Evolutionary conservation across 2,888 invertebrate species (phyloP), one percentile per base, ranked within the genome.

Genomic region (Caenorhabditis parvicauda): DNA sequence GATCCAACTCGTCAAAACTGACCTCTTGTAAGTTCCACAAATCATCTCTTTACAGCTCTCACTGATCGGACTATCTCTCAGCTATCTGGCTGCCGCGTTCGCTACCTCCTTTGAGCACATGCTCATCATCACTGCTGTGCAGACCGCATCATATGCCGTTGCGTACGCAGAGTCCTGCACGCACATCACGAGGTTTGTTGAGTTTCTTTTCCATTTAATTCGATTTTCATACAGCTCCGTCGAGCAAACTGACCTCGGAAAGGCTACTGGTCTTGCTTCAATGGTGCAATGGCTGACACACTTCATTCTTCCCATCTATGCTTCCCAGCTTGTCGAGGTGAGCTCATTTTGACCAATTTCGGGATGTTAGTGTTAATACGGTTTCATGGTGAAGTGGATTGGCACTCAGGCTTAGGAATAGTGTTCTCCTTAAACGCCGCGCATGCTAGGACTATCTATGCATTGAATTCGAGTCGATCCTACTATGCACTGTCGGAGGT

Each of bases 131-230:
- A 77, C 75, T 14, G 80, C 74, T 19, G 58, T 80, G 6, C 80
- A 80, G 48, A 76, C 79, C 0, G 79, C 74, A 19, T 70, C 73
- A 6, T 80, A 80, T 46, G 77, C 80, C 6, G 64, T 80, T 42
- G 77, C 80, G 9, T 81, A 77, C 52, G 81, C 80, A 12, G 80
- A 80, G 54, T 70, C 74, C 27, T 71, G 70, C 44, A 77, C 79
- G 5, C 77, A 77, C 57, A 77, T 81, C 45, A 81, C 79, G 6
- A 67, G 72, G 77, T 80, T 32, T 54, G 65, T 32, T 32, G 12
- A 41, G 12, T 12, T 45, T 9, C 37, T 17, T 25, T 44, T 44
- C 17, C 46, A 43, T 50, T 32, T 21, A 21, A 14, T 27, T 17
- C 29, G 22, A 21, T 19, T 19, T 37, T 45, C 42, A 54, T 64